Evolutionary conservation across 1,140 invertebrate species (phyloP).

Genomic region (Ganaspis sp.): DNA sequence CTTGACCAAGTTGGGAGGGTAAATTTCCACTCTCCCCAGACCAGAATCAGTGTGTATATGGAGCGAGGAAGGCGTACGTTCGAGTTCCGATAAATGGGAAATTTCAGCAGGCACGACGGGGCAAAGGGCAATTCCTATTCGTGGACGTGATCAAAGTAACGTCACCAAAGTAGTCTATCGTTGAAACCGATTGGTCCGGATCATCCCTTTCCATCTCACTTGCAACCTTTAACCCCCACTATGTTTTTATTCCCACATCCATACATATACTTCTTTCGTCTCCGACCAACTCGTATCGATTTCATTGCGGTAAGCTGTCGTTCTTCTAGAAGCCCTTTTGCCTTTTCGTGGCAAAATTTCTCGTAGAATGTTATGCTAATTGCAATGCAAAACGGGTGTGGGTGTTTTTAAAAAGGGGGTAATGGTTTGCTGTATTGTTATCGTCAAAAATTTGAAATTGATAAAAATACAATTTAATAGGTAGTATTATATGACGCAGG

Average conservation of each 20-base stretch:
- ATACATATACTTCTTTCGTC: neutral
- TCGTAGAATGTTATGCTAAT: too few relatives aligned
- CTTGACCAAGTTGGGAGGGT: neutral
- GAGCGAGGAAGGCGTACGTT: neutral
- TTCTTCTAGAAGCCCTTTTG: neutral
- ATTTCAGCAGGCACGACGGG: slow-evolving; percentile 3
- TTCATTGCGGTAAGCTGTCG: slow-evolving; percentile 1
- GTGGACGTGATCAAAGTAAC: slow-evolving; percentile 15
- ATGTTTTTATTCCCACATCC: neutral
- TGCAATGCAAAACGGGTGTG: too few relatives aligned
- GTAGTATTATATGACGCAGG: too few relatives aligned
- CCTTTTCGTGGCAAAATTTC: too few relatives aligned
- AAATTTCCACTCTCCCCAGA: neutral
- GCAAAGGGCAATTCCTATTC: neutral
- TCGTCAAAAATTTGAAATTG: too few relatives aligned
- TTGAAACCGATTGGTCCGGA: slow-evolving; percentile 12
- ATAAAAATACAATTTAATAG: too few relatives aligned
- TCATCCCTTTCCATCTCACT: slow-evolving; percentile 10
- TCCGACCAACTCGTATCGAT: slow-evolving; percentile 6
- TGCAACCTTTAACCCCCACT: neutral
- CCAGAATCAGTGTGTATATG: neutral
- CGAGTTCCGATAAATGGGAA: slow-evolving; percentile 8
- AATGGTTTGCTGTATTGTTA: too few relatives aligned
- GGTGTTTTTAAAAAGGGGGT: too few relatives aligned
- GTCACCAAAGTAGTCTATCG: slow-evolving; percentile 19